Conservation (phyloP, 37 sponge, comb jelly and placozoan genomes). For the Halichondria panicea region DNA sequence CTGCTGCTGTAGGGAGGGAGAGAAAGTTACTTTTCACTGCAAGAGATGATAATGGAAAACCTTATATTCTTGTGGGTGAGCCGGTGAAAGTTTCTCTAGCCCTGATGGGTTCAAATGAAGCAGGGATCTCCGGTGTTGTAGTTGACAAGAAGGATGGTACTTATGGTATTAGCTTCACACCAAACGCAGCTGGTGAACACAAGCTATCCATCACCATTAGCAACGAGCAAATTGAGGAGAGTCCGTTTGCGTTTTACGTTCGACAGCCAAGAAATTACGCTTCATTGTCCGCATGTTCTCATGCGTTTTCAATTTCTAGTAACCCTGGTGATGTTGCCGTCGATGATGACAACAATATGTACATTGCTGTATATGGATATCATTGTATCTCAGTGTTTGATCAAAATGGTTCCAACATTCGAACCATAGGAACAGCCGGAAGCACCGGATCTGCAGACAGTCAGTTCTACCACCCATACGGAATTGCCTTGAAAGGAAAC, state of each 20-base stretch:
- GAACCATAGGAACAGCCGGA: conserved; percentile 5
- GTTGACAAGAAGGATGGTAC: conserved; percentile 25
- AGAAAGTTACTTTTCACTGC: conserved; percentile 9
- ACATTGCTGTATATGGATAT: conserved; percentile 10
- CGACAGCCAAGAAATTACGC: conserved; percentile 11
- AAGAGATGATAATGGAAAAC: conserved; percentile 7
- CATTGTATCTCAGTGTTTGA: conserved; percentile 12
- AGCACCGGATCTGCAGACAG: conserved; percentile 32
- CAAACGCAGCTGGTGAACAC: conserved; percentile 19
- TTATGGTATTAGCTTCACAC: conserved; percentile 4
- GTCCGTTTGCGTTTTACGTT: conserved; percentile 15
- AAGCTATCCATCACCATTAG: conserved; percentile 12
- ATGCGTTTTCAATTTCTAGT: not conserved
- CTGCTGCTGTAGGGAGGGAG: not conserved
- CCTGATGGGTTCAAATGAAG: not conserved
- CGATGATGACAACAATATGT: conserved; percentile 19
- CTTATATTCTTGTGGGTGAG: conserved; percentile 1
- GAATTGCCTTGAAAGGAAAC: conserved; percentile 36
- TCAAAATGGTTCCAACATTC: not conserved
- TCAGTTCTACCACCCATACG: conserved; percentile 26
- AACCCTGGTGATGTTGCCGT: conserved; percentile 40
- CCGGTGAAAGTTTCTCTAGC: not conserved
- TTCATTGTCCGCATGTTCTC: not conserved
- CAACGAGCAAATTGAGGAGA: not conserved
- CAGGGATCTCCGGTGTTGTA: not conserved